These are phyloP conservation scores for Campylomormyrus tamandua DNA, from an alignment of 2,113 vertebrate species.

Conservation along the genomic window DNA sequence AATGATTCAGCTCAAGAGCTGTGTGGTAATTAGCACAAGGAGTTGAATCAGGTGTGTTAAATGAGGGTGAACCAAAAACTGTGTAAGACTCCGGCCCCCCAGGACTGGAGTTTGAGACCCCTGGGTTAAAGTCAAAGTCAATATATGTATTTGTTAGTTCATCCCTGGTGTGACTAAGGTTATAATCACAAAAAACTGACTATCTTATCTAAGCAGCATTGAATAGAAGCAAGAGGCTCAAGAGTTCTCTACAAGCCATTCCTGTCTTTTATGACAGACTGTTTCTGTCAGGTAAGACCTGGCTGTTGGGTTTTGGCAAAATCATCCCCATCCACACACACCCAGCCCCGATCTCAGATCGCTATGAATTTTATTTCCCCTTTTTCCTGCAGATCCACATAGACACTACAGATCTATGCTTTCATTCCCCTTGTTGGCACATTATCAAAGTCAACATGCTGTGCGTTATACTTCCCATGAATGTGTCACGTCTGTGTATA, in stretches of 20 bases:
- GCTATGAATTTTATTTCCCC: neutral
- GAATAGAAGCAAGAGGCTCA: neutral
- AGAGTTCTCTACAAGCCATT: neutral
- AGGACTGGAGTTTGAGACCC: too few species aligned
- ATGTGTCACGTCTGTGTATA: neutral
- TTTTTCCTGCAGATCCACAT: neutral
- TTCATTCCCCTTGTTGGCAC: neutral
- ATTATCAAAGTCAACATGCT: neutral
- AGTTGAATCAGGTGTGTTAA: too few species aligned
- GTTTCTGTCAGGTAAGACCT: neutral
- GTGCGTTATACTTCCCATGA: neutral
- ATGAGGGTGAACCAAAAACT: too few species aligned
- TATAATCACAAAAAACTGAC: neutral
- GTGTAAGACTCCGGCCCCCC: too few species aligned
- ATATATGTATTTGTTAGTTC: neutral
- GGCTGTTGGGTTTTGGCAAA: neutral
- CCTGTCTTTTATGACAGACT: neutral
- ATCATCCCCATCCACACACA: neutral
- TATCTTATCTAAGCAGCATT: neutral
- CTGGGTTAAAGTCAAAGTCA: neutral
- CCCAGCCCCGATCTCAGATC: neutral
- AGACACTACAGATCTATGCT: neutral
- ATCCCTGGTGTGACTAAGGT: neutral
- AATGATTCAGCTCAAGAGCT: too few species aligned
- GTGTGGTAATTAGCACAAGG: too few species aligned